Base-by-base conservation (phyloP, 2,797 vertebrate species). In the Odontamblyopus rebecca region DNA sequence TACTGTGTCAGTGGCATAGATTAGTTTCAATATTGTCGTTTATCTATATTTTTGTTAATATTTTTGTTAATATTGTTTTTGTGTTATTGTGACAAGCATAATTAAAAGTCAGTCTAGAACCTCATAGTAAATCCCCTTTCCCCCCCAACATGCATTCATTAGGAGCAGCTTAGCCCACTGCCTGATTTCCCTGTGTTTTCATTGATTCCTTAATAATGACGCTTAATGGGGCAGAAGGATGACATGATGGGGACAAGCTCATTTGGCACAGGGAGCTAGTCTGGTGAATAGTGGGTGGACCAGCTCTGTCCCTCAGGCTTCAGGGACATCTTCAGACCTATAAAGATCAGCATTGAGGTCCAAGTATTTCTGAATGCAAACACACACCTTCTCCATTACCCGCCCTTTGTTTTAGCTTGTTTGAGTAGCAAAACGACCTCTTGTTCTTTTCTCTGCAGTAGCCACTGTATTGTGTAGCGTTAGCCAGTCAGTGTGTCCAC, bases 161-260 rank as follows among this genome's bases (percentile, higher is more conserved):
- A 51, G 26, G 6, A 67, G 15, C 16, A n/a, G 64, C 53, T 44
- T 65, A 44, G 6, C 23, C 41, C 38, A 27, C 23, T 65, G 62
- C 41, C 2, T 48, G 12, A 44, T 16, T 8, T 69, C 27, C 53
- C 27, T 72, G 63, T 30, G 61, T 26, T 65, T 67, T 72, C 30
- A 9, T 64, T 64, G 35, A 64, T 76, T 53, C 68, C 8, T 51
- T 53, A 54, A 76, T 60, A 67, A 76, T 67, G 54, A 19, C 69
- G 73, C 64, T 76, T 84, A 81, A 75, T 85, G 74, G 78, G 53
- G 65, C 78, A 73, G 80, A 85, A 75, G 75, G 61, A 70, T 30
- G 53, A 71, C 71, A 60, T 80, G 80, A 75, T 74, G 73, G 44
- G 66, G 81, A 79, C 81, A 76, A 73, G 73, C 78, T 54, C 70